Percentiles rank a stretch among this genome's conserved stretches.
Conservation (phyloP, 2,888 invertebrate genomes). For the Amiota communis region DNA sequence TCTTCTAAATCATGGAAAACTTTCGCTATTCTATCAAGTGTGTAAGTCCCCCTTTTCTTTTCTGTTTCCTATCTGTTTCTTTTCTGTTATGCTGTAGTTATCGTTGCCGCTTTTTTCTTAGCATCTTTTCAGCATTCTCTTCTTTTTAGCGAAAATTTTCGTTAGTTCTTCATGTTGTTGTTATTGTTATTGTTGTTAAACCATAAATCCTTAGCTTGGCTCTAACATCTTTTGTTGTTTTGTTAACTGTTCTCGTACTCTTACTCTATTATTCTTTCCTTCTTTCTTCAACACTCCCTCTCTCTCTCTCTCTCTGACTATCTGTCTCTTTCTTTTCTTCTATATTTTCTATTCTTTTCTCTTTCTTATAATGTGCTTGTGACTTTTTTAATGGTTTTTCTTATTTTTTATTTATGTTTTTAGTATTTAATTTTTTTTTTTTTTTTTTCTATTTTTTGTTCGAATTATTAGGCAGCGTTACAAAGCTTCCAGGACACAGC, state of each 20-base stretch:
- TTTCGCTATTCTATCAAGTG: no score
- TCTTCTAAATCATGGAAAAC: no score
- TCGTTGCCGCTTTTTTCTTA: no score
- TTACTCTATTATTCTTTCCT: neutral
- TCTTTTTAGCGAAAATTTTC: neutral
- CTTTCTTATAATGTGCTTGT: slow-evolving; percentile 52
- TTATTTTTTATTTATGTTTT: slow-evolving; percentile 13
- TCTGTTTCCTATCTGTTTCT: no score
- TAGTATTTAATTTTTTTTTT: neutral
- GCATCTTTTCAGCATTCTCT: neutral
- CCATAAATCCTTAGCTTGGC: neutral
- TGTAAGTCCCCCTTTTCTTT: no score
- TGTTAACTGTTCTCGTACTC: neutral
- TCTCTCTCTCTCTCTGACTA: neutral
- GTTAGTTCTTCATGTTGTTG: neutral
- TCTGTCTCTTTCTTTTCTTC: neutral
- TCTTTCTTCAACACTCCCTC: neutral
- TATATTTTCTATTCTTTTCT: slow-evolving; percentile 9
- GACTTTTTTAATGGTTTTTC: slow-evolving; percentile 4
- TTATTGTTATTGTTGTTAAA: neutral
- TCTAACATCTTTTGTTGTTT: neutral
- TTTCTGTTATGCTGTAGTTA: no score
- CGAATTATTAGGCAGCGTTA: neutral
- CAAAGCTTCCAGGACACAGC: neutral
- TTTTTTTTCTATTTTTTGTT: neutral